Evolutionary conservation across 2,888 invertebrate species (phyloP), one percentile per base, ranked within the genome.

Genomic region (Drosophila incognita): DNA sequence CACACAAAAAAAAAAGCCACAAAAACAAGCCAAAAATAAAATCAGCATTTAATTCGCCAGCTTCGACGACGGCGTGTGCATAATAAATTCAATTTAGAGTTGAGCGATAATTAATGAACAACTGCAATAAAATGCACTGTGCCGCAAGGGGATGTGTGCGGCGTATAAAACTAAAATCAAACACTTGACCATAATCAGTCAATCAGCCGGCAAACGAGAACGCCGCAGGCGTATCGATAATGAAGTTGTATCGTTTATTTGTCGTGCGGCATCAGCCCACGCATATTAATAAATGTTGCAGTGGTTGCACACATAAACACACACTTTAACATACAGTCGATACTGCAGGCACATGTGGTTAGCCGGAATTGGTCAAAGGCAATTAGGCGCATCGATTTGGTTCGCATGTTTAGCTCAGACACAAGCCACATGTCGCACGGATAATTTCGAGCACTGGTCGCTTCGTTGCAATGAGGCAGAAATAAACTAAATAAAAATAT

Each of bases 161-260:
- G 35, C 27, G 29, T 27, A 24, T 15, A 27, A 68, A 57, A 38
- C 60, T 63, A 53, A 65, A 69, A 74, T 62, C 75, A 69, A 73
- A 82, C 90, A 87, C 86, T 89, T 87, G 86, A 83, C 86, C 90
- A 87, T 87, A 87, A 87, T 87, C 90, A 87, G 83, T 88, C 87
- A 87, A 88, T 87, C 87, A 85, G 83, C 63, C 72, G 62, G 76
- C 74, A 78, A 86, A 87, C 73, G 88, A 77, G 77, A 66, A 79
- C 76, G 69, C 74, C 46, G 69, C 46, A 27, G 42, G 56, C 66
- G 31, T 58, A 31, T 40, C 74, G 82, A 78, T 83, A 85, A 85
- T 85, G 89, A 85, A 85, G 85, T 89, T 87, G 89, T 89, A 83
- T 75, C 77, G 87, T 84, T 89, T 87, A 72, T 76, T 74, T 80